Percentiles rank a stretch among this genome's conserved stretches.
These are phyloP conservation scores for Ahaetulla prasina DNA, from an alignment of 2,113 vertebrate species.

Conservation along the genomic window DNA sequence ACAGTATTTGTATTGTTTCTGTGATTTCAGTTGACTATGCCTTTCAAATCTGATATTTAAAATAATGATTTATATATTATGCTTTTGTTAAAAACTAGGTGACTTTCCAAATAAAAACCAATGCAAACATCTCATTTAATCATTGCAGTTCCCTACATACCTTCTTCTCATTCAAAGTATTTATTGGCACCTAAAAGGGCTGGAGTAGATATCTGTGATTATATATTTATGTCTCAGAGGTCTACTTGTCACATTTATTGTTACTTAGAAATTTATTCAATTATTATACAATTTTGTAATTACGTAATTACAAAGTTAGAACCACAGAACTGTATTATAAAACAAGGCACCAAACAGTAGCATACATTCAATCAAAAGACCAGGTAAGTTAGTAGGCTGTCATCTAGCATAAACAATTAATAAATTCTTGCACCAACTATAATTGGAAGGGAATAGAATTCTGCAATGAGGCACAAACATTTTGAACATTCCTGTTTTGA, in stretches of 20 bases:
- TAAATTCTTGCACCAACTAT: background rate
- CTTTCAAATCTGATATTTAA: background rate
- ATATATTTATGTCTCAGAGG: background rate
- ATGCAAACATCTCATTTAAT: too few relatives aligned
- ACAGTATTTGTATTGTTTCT: background rate
- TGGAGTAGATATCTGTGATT: background rate
- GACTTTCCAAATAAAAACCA: background rate
- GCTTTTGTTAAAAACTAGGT: background rate
- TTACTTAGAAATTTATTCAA: background rate
- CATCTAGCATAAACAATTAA: background rate
- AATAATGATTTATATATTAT: background rate
- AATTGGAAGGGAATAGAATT: background rate
- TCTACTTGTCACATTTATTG: background rate
- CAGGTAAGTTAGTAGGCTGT: background rate
- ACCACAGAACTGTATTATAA: background rate
- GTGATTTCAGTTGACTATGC: background rate
- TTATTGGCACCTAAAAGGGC: background rate
- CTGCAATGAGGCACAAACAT: background rate
- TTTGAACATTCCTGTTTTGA: background rate
- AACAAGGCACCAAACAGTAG: background rate
- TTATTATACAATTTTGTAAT: background rate
- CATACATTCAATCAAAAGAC: background rate
- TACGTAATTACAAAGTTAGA: background rate
- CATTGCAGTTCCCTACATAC: background rate
- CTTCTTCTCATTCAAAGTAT: background rate